Conservation (phyloP, 2,888 invertebrate genomes). For the Halocaridina rubra region DNA sequence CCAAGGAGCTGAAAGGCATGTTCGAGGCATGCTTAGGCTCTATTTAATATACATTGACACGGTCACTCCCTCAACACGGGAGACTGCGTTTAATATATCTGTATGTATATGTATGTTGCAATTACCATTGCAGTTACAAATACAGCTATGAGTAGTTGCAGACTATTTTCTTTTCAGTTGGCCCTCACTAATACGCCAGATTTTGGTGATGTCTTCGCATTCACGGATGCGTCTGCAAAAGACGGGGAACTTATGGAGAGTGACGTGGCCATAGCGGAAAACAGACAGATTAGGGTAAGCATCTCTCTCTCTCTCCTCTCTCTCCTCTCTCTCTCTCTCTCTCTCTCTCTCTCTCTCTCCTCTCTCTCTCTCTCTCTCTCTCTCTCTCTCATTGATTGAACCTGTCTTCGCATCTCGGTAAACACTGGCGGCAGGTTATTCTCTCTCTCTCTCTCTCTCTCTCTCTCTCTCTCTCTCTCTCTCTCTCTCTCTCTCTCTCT, state of each 20-base stretch:
- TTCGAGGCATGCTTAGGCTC: no score
- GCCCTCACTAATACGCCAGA: constrained; percentile 33
- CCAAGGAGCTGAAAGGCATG: no score
- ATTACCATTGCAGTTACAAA: background rate
- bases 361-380: background rate
- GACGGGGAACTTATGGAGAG: constrained; percentile 39
- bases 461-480: background rate
- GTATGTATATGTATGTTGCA: background rate
- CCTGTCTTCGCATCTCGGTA: background rate
- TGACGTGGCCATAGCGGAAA: constrained; percentile 20
- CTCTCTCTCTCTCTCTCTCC: background rate
- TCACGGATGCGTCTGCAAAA: constrained; percentile 45
- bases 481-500: background rate
- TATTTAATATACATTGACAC: no score
- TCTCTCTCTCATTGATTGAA: background rate
- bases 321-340: background rate
- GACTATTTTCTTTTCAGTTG: background rate
- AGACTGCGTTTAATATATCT: no score
- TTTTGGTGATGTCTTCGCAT: constrained; percentile 43
- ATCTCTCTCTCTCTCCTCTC: background rate
- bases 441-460: background rate
- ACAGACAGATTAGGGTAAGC: constrained; percentile 28
- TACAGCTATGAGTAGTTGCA: background rate
- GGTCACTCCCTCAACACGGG: no score
- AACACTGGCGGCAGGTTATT: background rate